Evolutionary conservation across 2,888 invertebrate species (phyloP).

Genomic region (Teleiodes luculella): DNA sequence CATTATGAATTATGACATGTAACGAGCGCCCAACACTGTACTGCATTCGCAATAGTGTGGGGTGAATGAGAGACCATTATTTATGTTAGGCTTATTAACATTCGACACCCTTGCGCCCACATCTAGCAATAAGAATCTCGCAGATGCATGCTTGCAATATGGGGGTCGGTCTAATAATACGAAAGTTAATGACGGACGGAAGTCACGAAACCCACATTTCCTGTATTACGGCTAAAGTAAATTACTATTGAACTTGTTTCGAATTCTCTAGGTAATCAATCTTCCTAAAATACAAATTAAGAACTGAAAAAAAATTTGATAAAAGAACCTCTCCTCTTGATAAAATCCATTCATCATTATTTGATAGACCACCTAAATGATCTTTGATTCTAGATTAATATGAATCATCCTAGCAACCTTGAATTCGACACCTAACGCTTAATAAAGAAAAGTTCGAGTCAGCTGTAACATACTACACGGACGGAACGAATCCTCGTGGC

Average conservation of each 20-base stretch:
- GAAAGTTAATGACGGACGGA: not conserved
- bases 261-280: too few relatives aligned
- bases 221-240: too few relatives aligned
- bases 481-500: not conserved
- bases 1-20: constrained; percentile 2
- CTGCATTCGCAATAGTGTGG: constrained; percentile 3
- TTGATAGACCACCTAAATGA: too few relatives aligned
- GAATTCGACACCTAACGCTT: too few relatives aligned
- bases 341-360: too few relatives aligned
- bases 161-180: constrained; percentile 8
- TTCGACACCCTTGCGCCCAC: constrained; percentile 45
- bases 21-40: constrained; percentile 3
- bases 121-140: not conserved
- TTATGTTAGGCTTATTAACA: constrained; percentile 38
- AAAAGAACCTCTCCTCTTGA: too few relatives aligned
- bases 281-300: too few relatives aligned
- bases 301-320: too few relatives aligned
- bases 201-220: not conserved
- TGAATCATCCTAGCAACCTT: too few relatives aligned
- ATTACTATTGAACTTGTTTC: too few relatives aligned
- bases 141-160: constrained; percentile 16
- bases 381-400: too few relatives aligned
- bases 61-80: constrained; percentile 26
- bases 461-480: not conserved
- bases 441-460: not conserved